Evolutionary conservation across 2,888 invertebrate genomes (phyloP).

Genomic region (Chouioia cunea): DNA sequence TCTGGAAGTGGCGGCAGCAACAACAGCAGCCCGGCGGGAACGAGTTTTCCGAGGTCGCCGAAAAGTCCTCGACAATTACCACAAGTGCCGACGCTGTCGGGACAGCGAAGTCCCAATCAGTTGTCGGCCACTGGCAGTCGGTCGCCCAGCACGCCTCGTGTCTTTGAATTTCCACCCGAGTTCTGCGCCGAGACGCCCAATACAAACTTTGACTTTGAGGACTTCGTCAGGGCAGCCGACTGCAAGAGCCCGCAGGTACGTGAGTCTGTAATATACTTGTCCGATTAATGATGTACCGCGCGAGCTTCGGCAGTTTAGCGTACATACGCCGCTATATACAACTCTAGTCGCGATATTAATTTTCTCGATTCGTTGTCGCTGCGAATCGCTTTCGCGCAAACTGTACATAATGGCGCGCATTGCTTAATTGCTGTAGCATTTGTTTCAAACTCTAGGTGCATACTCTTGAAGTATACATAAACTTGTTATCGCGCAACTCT

Average conservation of each 20-base stretch:
- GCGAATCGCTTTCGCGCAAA: not conserved
- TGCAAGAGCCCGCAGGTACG: slow-evolving; percentile 46
- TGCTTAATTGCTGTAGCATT: too few species aligned
- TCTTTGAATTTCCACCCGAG: slow-evolving; percentile 63
- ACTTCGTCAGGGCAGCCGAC: slow-evolving; percentile 52
- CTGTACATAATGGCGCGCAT: too few species aligned
- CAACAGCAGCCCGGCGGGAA: not conserved
- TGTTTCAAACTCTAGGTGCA: too few species aligned
- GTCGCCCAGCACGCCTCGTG: slow-evolving; percentile 72
- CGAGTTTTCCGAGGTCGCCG: slow-evolving; percentile 61
- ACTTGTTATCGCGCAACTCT: too few species aligned
- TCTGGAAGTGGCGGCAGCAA: slow-evolving; percentile 17
- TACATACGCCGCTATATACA: too few species aligned
- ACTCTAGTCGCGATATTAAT: too few species aligned
- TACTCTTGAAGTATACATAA: too few species aligned
- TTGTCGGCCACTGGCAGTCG: slow-evolving; percentile 62
- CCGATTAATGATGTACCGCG: not conserved
- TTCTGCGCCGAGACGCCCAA: slow-evolving; percentile 57
- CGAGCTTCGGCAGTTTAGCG: not conserved
- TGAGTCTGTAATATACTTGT: not conserved
- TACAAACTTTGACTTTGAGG: slow-evolving; percentile 59
- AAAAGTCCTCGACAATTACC: slow-evolving; percentile 74
- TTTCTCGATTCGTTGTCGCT: too few species aligned
- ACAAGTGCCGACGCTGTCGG: slow-evolving; percentile 70
- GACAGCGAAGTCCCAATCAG: slow-evolving; percentile 72